Evolutionary conservation across 2,113 vertebrate species (phyloP), one percentile per base, ranked within the genome.

Genomic region (Ptilonorhynchus violaceus): DNA sequence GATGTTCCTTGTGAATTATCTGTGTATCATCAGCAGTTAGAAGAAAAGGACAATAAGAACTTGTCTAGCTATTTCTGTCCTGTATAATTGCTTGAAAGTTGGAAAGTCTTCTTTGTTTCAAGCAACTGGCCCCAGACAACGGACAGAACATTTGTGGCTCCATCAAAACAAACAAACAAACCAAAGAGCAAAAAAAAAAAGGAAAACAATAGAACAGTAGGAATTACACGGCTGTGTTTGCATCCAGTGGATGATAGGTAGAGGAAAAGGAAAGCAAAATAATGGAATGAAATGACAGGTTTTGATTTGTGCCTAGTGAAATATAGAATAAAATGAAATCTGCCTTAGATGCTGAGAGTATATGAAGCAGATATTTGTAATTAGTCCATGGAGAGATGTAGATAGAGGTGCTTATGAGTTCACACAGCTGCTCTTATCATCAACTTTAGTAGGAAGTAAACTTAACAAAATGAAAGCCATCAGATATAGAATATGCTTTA

Each of bases 301-400:
- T 83, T 91, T 85, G 69, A 81, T 89, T 79, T 81, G 63, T 85
- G 39, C 22, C 62, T 85, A 50, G 49, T 89, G 50, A 89, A 92
- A 87, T 31, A 70, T 1, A 76, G 49, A 92, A 39, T 77, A 62
- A 88, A 91, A 93, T 92, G 74, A 88, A 82, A 89, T 85, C 74
- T 95, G 22, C 35, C 41, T 25, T 44, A 76, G 56, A 59, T 0
- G 2, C 60, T 68, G 66, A 53, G 24, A 37, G 62, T 90, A 6
- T 83, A 89, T 92, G 70, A 73, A 89, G 79, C 21, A 88, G 72
- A 39, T 81, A 92, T 78, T 94, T 82, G 24, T 92, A 96, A 95
- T 94, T 87, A 93, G 67, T 85, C 78, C 30, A 5, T 56, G 50
- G 88, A 76, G 70, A 77, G 46, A 62, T 92, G 70, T 66, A 89